Percentiles rank a stretch among this genome's conserved stretches.
These are phyloP conservation scores for Seriola quinqueradiata DNA, from an alignment of 2,113 vertebrate genomes.

Conservation along the genomic window DNA sequence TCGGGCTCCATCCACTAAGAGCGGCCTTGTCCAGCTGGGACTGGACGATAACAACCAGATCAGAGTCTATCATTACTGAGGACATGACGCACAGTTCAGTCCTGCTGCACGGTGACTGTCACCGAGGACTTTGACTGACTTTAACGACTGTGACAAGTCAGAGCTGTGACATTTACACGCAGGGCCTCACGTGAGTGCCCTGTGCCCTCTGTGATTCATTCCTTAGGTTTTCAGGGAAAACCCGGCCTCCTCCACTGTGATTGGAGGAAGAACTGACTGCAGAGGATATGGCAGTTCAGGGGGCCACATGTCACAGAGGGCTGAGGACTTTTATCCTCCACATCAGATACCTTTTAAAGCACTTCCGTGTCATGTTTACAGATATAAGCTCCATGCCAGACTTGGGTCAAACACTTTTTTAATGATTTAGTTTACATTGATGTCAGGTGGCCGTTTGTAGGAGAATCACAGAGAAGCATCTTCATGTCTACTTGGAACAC, in stretches of 20 bases:
- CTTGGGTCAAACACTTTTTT: not conserved
- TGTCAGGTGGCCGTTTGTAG: not conserved
- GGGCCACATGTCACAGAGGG: conserved; percentile 10
- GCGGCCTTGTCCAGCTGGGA: conserved; percentile 87
- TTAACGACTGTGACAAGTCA: not conserved
- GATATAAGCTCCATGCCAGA: conserved; percentile 14
- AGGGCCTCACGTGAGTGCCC: not conserved
- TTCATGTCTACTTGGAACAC: not conserved
- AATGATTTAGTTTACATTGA: no score
- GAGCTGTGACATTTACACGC: conserved; percentile 14
- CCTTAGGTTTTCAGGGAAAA: conserved; percentile 35
- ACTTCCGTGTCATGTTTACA: conserved; percentile 40
- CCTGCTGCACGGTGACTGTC: not conserved
- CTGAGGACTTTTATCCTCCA: conserved; percentile 31
- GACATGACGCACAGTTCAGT: not conserved
- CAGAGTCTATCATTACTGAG: conserved; percentile 88
- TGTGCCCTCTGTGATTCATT: not conserved
- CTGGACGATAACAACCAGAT: conserved; percentile 91
- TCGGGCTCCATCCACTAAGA: conserved; percentile 62
- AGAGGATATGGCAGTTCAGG: not conserved
- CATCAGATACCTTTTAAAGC: not conserved
- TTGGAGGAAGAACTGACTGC: not conserved
- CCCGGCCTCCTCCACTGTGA: conserved; percentile 7
- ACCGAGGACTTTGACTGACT: conserved; percentile 37
- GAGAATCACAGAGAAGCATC: conserved; percentile 34